Conservation (phyloP, 2,888 invertebrate genomes). For the Philereme vetulata region DNA sequence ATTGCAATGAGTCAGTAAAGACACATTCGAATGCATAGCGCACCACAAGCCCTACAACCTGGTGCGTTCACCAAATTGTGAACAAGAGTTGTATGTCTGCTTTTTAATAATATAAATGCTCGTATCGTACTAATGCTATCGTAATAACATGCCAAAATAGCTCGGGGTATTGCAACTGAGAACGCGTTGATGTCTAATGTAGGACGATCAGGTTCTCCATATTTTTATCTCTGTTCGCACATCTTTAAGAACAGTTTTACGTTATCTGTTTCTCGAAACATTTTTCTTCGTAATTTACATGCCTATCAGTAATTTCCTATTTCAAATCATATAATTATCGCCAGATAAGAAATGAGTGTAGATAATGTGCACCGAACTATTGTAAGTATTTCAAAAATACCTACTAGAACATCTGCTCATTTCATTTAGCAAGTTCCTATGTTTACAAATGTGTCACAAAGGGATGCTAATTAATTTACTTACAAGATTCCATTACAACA, state of each 20-base stretch:
- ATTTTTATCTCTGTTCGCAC: neutral
- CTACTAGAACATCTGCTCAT: too few relatives aligned
- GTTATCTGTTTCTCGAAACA: slow-evolving; percentile 2
- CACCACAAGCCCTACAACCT: slow-evolving; percentile 32
- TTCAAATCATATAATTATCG: slow-evolving; percentile 6
- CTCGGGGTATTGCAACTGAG: slow-evolving; percentile 2
- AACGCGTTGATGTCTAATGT: slow-evolving; percentile 38
- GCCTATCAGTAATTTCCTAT: slow-evolving; percentile 16
- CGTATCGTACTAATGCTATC: slow-evolving; percentile 15
- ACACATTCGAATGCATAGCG: slow-evolving; percentile 61
- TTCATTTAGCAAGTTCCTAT: too few relatives aligned
- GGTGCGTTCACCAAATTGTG: slow-evolving; percentile 37
- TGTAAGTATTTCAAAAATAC: too few relatives aligned
- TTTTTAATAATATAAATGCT: slow-evolving; percentile 21
- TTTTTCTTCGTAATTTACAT: slow-evolving; percentile 10
- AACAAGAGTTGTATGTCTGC: slow-evolving; percentile 31
- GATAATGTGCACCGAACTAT: neutral
- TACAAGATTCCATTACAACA: too few relatives aligned
- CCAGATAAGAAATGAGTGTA: slow-evolving; percentile 10
- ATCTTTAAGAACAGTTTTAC: neutral
- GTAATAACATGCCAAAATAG: slow-evolving; percentile 14
- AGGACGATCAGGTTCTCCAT: slow-evolving; percentile 2
- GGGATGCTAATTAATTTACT: too few relatives aligned
- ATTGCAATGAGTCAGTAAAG: slow-evolving; percentile 62
- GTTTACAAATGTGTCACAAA: too few relatives aligned